These are phyloP conservation scores for Drosophila neoperkinsi DNA, from an alignment of 2,888 invertebrate species.

Conservation along the genomic window DNA sequence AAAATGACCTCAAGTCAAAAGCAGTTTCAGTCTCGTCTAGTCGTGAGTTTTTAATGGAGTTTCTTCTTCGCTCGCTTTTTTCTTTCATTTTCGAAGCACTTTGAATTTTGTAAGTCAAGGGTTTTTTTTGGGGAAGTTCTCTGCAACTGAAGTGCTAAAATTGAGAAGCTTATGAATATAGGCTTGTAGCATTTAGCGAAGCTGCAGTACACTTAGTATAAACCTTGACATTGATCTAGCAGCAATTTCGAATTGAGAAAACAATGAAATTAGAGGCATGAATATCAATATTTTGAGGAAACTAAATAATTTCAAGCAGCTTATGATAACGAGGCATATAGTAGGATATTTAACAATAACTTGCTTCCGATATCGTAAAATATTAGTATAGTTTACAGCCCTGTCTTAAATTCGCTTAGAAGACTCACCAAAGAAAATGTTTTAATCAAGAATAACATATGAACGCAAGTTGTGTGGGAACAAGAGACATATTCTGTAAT, in stretches of 20 bases:
- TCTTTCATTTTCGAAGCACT: constrained; percentile 34
- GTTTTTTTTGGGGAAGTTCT: constrained; percentile 16
- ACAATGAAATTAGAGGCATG: not conserved
- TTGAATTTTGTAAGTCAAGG: constrained; percentile 54
- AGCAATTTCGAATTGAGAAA: not conserved
- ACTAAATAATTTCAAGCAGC: not conserved
- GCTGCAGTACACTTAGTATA: not conserved
- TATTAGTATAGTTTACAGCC: not conserved
- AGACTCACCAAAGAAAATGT: not conserved
- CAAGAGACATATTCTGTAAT: not conserved
- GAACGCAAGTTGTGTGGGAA: not conserved
- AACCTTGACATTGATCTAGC: not conserved
- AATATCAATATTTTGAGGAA: not conserved
- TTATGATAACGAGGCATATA: not conserved
- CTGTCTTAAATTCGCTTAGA: not conserved
- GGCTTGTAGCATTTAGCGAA: not conserved
- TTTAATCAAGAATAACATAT: not conserved
- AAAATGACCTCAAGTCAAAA: constrained; percentile 79
- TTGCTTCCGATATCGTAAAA: not conserved
- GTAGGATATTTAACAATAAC: not conserved
- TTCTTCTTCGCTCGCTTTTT: constrained; percentile 13
- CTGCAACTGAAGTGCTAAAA: constrained; percentile 8
- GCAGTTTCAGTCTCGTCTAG: constrained; percentile 59
- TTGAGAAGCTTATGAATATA: constrained; percentile 32
- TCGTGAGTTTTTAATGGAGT: constrained; percentile 67